Conservation (phyloP, 2,888 invertebrate species). For the Stratiomys singularior region DNA sequence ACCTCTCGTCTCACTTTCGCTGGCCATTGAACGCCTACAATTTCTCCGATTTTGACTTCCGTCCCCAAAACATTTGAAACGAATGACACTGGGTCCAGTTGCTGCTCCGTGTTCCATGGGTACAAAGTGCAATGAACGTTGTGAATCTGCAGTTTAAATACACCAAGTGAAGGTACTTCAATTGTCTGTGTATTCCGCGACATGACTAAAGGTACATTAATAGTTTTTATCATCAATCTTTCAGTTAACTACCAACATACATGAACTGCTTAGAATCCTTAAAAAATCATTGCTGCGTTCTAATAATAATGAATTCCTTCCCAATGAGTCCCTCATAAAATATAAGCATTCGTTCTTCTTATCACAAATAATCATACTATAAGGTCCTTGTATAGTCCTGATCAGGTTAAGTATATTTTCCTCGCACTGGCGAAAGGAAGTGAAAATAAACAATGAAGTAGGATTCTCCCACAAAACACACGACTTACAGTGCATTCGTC, state of each 20-base stretch:
- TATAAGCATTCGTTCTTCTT: constrained; percentile 71
- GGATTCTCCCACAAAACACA: too few relatives aligned
- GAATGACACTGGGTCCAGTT: neutral
- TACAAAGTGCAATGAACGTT: constrained; percentile 62
- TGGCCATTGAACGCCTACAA: constrained; percentile 41
- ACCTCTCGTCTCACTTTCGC: constrained; percentile 1
- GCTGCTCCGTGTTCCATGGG: constrained; percentile 55
- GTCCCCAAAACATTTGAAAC: constrained; percentile 50
- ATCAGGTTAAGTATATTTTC: constrained; percentile 65
- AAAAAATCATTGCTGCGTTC: constrained; percentile 64
- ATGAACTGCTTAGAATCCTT: constrained; percentile 68
- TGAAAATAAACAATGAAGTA: neutral
- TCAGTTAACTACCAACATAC: constrained; percentile 55
- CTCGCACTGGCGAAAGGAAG: constrained; percentile 53
- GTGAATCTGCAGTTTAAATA: constrained; percentile 64
- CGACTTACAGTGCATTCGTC: constrained; percentile 53
- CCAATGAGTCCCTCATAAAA: constrained; percentile 87
- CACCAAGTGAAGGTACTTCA: constrained; percentile 74
- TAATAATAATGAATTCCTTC: constrained; percentile 84
- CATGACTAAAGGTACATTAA: neutral
- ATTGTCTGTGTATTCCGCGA: constrained; percentile 63
- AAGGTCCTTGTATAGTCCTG: constrained; percentile 80
- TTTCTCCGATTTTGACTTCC: constrained; percentile 48
- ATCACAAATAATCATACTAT: constrained; percentile 82
- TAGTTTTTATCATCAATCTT: neutral